Evolutionary conservation across 2,888 invertebrate species (phyloP), one percentile per base, ranked within the genome.

Genomic region (Drosophila melanosoma): DNA sequence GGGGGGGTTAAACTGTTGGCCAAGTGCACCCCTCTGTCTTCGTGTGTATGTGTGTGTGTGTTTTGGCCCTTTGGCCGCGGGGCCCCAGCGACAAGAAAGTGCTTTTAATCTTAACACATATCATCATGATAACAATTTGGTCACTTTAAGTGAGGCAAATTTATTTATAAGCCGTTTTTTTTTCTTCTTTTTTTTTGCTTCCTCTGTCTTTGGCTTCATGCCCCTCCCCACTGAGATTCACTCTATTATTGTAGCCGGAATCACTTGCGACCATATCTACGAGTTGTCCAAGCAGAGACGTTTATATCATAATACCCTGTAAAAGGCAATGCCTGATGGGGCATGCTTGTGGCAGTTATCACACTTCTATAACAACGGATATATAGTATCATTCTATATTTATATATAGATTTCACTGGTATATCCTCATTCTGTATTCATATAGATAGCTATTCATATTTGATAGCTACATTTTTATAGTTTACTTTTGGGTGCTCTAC

Each of bases 61-160:
- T 36, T 58, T 57, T 58, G 75, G 69, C 62, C 74, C 74, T 64
- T 69, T 77, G 66, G 80, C 74, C 79, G 76, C 72, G 81, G 78
- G 70, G 74, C 61, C 72, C 75, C 71, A 71, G 71, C 81, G 90
- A 91, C 92, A 91, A 90, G 92, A 89, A 91, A 92, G 91, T 91
- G 90, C 92, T 92, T 91, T 91, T 91, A 92, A 91, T 92, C 92
- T 89, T 87, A 87, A 85, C 91, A 90, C 90, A 91, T 90, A 91
- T 91, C 91, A 91, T 91, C 91, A 91, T 82, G 91, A 92, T 91
- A 92, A 91, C 91, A 92, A 92, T 92, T 90, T 91, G 92, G 92
- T 92, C 92, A 92, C 92, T 91, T 91, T 90, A 92, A 92, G 92
- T 92, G 92, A 91, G 90, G 91, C 92, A 92, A 92, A 92, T 92